Evolutionary conservation across 2,113 vertebrate genomes (phyloP).

Genomic region (Antidorcas marsupialis): DNA sequence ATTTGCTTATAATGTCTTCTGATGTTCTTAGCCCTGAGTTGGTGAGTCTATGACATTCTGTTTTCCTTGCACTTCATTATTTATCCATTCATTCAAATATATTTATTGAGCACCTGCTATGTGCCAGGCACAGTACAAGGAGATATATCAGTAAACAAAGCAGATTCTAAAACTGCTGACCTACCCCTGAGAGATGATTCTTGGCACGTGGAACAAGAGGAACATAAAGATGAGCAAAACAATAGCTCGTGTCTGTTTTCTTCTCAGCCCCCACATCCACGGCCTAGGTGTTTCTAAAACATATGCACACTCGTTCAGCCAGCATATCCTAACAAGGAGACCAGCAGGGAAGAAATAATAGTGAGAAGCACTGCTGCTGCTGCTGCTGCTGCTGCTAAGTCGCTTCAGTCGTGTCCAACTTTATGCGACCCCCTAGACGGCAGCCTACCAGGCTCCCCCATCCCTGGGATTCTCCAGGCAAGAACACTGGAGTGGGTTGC

Average conservation of each 20-base stretch:
- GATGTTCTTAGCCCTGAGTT: neutral
- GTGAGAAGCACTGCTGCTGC: neutral
- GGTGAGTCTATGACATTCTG: neutral
- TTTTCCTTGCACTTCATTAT: neutral
- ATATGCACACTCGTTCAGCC: neutral
- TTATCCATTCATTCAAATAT: neutral
- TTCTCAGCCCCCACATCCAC: neutral
- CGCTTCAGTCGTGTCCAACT: accelerated
- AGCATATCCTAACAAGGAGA: neutral
- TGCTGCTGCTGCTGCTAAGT: no score
- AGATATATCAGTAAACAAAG: neutral
- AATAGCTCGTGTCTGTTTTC: neutral
- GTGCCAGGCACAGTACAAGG: no score
- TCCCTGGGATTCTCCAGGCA: no score
- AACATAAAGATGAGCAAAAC: neutral
- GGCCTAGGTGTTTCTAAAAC: constrained; percentile 8
- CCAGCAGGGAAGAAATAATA: neutral
- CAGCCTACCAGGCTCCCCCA: no score
- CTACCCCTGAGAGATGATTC: neutral
- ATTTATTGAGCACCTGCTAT: neutral
- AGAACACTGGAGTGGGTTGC: no score
- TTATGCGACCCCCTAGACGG: no score
- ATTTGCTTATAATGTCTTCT: neutral
- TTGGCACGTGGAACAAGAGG: neutral
- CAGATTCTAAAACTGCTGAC: neutral